Evolutionary conservation across 2,888 invertebrate species (phyloP).

Genomic region (Steinernema carpocapsae): DNA sequence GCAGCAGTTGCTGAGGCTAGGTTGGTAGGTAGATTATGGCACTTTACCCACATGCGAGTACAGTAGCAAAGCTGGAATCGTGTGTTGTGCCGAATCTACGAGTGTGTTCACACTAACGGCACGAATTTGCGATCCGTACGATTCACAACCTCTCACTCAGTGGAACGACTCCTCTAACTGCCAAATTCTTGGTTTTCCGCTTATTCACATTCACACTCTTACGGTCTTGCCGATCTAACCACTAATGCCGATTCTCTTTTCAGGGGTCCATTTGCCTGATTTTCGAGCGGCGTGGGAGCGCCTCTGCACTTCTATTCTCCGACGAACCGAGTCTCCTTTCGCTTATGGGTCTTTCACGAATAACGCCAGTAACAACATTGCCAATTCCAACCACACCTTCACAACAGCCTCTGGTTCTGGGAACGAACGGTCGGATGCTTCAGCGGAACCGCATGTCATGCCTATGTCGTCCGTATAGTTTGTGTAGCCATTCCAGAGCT

Average conservation of each 20-base stretch:
- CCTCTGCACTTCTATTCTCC: not conserved
- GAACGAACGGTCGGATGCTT: not conserved
- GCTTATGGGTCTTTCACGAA: constrained; percentile 32
- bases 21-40: constrained; percentile 46
- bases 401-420: not conserved
- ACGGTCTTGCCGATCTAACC: not conserved
- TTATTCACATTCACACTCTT: not conserved
- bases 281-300: constrained; percentile 22
- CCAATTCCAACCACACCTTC: constrained; percentile 15
- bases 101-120: constrained; percentile 28
- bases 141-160: not conserved
- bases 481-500: not conserved
- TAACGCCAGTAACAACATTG: not conserved
- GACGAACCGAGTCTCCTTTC: constrained; percentile 30
- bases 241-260: not conserved
- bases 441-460: not conserved
- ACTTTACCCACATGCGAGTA: constrained; percentile 32
- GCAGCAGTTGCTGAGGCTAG: constrained; percentile 47
- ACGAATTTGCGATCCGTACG: not conserved
- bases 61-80: constrained; percentile 25
- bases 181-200: not conserved
- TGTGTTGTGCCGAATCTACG: constrained; percentile 32
- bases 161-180: not conserved
- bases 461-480: constrained; percentile 25
- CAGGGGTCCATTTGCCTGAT: constrained; percentile 34